These are phyloP conservation scores for Drosophila neonasuta DNA, from an alignment of 2,888 invertebrate species.

Conservation along the genomic window DNA sequence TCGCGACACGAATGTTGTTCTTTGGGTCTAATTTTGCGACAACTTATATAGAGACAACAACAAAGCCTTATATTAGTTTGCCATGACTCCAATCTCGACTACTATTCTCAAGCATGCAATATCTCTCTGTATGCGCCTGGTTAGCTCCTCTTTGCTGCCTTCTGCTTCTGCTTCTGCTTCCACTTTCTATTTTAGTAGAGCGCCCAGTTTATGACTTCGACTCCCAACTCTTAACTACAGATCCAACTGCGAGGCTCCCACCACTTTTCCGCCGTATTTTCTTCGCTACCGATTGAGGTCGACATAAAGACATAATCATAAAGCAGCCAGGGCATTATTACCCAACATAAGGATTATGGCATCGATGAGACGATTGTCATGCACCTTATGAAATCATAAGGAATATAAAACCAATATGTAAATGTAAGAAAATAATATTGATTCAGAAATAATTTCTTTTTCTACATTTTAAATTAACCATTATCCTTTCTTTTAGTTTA, in stretches of 20 bases:
- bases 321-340: slow-evolving; percentile 12
- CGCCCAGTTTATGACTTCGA: slow-evolving; percentile 16
- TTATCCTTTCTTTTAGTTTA: too few relatives aligned
- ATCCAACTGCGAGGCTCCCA: not conserved
- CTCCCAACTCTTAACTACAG: not conserved
- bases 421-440: too few relatives aligned
- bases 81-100: slow-evolving; percentile 29
- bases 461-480: too few relatives aligned
- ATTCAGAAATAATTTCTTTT: too few relatives aligned
- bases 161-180: slow-evolving; percentile 6
- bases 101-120: slow-evolving; percentile 64
- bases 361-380: not conserved
- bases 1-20: slow-evolving; percentile 60
- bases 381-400: not conserved
- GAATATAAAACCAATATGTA: too few relatives aligned
- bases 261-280: not conserved
- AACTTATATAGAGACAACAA: slow-evolving; percentile 40
- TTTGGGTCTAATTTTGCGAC: slow-evolving; percentile 50
- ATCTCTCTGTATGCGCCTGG: not conserved
- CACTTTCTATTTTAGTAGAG: slow-evolving; percentile 49
- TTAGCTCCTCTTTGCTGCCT: not conserved
- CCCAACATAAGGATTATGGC: slow-evolving; percentile 1
- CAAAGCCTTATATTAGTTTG: slow-evolving; percentile 48
- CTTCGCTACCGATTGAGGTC: slow-evolving; percentile 41
- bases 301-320: slow-evolving; percentile 46